Evolutionary conservation across 2,888 invertebrate species (phyloP).

Genomic region (Morpho helenor): DNA sequence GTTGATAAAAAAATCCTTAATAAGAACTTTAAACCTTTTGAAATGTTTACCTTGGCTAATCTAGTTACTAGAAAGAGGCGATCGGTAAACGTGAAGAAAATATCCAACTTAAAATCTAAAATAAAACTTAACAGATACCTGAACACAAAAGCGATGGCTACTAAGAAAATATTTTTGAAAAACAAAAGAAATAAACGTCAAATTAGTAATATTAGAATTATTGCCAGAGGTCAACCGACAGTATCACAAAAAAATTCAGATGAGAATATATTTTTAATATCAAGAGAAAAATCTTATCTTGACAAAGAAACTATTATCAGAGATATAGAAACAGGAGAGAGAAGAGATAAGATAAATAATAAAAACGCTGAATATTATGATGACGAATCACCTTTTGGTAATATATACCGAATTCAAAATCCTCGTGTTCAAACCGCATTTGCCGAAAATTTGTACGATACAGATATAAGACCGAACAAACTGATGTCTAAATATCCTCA

Average conservation of each 20-base stretch:
- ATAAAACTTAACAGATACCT: slow-evolving; percentile 47
- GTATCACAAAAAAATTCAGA: slow-evolving; percentile 35
- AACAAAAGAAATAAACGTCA: slow-evolving; percentile 57
- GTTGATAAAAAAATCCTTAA: slow-evolving; percentile 1
- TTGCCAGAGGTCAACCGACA: slow-evolving; percentile 45
- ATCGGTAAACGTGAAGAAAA: slow-evolving; percentile 39
- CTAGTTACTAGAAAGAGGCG: slow-evolving; percentile 48
- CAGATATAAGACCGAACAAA: slow-evolving; percentile 40
- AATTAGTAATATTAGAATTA: slow-evolving; percentile 53
- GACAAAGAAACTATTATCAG: slow-evolving; percentile 44
- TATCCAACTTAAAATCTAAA: slow-evolving; percentile 46
- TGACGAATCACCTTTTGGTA: slow-evolving; percentile 35
- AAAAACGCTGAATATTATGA: slow-evolving; percentile 27
- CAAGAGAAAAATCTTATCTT: slow-evolving; percentile 51
- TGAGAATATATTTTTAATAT: slow-evolving; percentile 51
- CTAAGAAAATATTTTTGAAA: slow-evolving; percentile 43
- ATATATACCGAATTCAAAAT: slow-evolving; percentile 29
- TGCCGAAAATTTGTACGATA: slow-evolving; percentile 34
- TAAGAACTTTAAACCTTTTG: slow-evolving; percentile 29
- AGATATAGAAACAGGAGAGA: slow-evolving; percentile 35
- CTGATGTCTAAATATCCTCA: slow-evolving; percentile 66
- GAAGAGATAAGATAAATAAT: slow-evolving; percentile 28
- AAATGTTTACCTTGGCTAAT: slow-evolving; percentile 46
- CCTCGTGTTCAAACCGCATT: slow-evolving; percentile 22
- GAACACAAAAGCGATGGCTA: slow-evolving; percentile 46